Percentiles rank a stretch among this genome's conserved stretches.
These are phyloP conservation scores for Steinernema feltiae DNA, from an alignment of 1,140 invertebrate genomes.

Conservation along the genomic window DNA sequence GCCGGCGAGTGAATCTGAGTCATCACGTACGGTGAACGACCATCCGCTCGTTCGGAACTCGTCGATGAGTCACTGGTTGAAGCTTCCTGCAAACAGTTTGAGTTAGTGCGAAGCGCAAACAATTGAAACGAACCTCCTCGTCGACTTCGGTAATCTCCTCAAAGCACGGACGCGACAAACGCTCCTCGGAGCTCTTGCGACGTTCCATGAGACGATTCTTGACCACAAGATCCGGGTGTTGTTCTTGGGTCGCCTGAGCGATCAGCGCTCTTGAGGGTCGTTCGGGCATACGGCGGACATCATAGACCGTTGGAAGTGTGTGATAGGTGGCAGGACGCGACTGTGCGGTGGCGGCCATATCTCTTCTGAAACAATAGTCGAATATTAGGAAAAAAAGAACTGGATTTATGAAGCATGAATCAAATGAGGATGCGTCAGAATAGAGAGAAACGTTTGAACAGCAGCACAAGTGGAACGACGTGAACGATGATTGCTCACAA, in stretches of 20 bases:
- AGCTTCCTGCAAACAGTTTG: background rate
- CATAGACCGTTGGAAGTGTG: background rate
- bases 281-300: background rate
- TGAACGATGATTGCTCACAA: too few species aligned
- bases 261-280: background rate
- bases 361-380: background rate
- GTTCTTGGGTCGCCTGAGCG: slow-evolving; percentile 8
- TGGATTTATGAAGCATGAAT: too few species aligned
- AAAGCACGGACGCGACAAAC: background rate
- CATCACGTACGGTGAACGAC: slow-evolving; percentile 1
- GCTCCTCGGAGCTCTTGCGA: slow-evolving; percentile 5
- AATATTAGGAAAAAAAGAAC: background rate
- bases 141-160: slow-evolving; percentile 2
- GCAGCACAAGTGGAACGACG: too few species aligned
- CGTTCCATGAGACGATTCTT: slow-evolving; percentile 10
- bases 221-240: background rate
- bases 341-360: slow-evolving; percentile 2
- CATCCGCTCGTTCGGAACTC: background rate
- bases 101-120: background rate
- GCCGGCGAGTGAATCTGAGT: slow-evolving; percentile 6
- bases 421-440: too few species aligned
- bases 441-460: too few species aligned
- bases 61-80: slow-evolving; percentile 10
- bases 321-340: background rate
- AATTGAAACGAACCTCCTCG: background rate